Evolutionary conservation across 2,113 vertebrate species (phyloP), one percentile per base, ranked within the genome.

Genomic region (Zosterops lateralis): DNA sequence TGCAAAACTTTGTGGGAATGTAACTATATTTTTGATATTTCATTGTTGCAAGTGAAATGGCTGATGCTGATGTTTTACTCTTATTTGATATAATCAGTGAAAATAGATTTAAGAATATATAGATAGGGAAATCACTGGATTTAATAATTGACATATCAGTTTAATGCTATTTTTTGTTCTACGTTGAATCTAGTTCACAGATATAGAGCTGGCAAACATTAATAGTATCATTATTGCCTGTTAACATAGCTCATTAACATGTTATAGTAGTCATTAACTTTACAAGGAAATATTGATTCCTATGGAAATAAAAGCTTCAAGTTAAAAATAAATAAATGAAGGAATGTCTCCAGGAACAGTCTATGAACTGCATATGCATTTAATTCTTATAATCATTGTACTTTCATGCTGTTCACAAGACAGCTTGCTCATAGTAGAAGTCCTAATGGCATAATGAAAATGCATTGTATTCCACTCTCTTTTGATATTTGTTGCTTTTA

Each of bases 201-300:
- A 78, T 56, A 51, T 1, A 84, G 14, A 14, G 3, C 29, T 78
- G 45, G 64, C 10, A 89, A 90, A 85, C 15, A 15, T 79, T 90
- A 64, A 65, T n/a, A 75, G 6, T 53, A 26, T 57, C 68, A 29
- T 89, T 84, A 71, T 24, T 90, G 32, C 38, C 79, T 62, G 8
- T 80, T 92, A 90, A 73, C 28, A 11, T 58, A 86, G 32, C 31
- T 87, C 83, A 75, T 91, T 84, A 92, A 34, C 18, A 10, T 62
- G n/a, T 91, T 84, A 38, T 34, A 68, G 53, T 65, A 88, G 62
- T 92, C 77, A 92, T 92, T 93, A 89, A 58, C 32, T 82, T 92
- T 81, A 21, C 62, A 81, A 74, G 26, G 57, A 89, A 67, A 47
- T 87, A 93, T 84, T 75, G 82, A 95, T 91, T 95, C 40, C 42